Evolutionary conservation across 2,888 invertebrate species (phyloP).

Genomic region (Drosophila testacea): DNA sequence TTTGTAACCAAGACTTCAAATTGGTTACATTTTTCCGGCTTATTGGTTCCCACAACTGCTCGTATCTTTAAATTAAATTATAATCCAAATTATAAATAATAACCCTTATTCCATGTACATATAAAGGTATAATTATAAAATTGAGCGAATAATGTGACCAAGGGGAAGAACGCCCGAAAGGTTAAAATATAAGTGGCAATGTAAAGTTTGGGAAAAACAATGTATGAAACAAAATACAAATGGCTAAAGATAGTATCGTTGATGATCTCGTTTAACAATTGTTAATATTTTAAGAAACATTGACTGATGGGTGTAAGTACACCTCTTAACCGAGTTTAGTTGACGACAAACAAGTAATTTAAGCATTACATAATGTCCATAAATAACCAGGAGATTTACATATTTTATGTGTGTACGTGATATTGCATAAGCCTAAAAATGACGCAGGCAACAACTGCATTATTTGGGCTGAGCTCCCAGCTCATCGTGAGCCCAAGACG

Average conservation of each 20-base stretch:
- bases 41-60: too few relatives aligned
- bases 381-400: conserved; percentile 67
- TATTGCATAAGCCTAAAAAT: conserved; percentile 65
- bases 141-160: too few relatives aligned
- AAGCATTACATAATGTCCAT: conserved; percentile 60
- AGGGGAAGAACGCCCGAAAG: too few relatives aligned
- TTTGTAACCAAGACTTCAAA: background rate
- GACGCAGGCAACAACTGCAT: conserved; percentile 53
- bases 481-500: conserved; percentile 27
- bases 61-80: too few relatives aligned
- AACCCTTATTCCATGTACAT: too few relatives aligned
- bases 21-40: too few relatives aligned
- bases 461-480: conserved; percentile 39
- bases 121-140: too few relatives aligned
- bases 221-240: background rate
- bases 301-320: conserved; percentile 27
- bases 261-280: conserved; percentile 3
- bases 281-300: conserved; percentile 12
- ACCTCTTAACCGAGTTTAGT: conserved; percentile 20
- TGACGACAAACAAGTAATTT: conserved; percentile 48
- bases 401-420: conserved; percentile 61
- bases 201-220: too few relatives aligned
- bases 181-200: background rate
- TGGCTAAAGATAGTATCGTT: background rate
- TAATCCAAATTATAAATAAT: too few relatives aligned